phyloP scores from a whole-genome alignment of 1,140 invertebrate species.

The Myzus persicae region DNA sequence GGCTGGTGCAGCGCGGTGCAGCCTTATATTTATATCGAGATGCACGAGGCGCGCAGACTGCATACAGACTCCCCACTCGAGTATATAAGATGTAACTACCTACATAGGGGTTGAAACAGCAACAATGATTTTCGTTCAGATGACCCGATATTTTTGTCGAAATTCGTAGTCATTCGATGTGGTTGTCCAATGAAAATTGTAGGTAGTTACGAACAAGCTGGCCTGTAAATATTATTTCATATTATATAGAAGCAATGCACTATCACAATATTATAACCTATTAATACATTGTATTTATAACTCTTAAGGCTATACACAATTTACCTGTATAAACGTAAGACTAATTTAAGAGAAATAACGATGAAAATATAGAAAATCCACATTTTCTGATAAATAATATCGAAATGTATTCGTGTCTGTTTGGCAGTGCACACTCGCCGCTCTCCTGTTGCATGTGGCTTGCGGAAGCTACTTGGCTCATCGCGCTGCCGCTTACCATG shows the following conservation, averaged over 20 bases:
- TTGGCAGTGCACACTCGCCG: conserved; percentile 45
- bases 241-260: background rate
- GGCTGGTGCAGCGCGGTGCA: background rate
- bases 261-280: background rate
- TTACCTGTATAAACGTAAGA: background rate
- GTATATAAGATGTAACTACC: too few species aligned
- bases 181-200: background rate
- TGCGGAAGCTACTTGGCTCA: conserved; percentile 39
- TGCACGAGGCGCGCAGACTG: background rate
- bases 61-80: too few species aligned
- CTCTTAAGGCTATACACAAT: too few species aligned
- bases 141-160: background rate
- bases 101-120: background rate
- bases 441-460: conserved; percentile 28
- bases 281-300: too few species aligned
- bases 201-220: background rate
- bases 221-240: background rate
- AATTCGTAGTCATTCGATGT: background rate
- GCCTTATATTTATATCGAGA: background rate
- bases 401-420: background rate
- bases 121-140: background rate
- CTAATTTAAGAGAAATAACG: background rate
- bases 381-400: background rate
- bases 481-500: conserved; percentile 43
- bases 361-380: background rate